phyloP scores from a whole-genome alignment of 1,140 invertebrate genomes.

The Lepidotrigona ventralis region DNA sequence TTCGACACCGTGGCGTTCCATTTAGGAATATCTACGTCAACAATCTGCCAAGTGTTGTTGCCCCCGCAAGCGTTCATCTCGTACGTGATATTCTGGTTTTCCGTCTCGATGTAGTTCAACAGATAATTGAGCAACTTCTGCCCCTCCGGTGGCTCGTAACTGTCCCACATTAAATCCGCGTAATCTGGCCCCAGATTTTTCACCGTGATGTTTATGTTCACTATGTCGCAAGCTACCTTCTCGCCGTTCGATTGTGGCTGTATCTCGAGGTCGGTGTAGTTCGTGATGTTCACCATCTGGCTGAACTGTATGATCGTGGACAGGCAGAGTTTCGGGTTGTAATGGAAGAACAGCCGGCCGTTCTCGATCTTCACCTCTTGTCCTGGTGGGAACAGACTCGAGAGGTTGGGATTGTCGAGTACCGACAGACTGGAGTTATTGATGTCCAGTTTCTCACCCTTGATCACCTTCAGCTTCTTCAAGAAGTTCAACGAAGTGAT shows the following conservation, averaged over 20 bases:
- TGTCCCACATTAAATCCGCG: conserved; percentile 80
- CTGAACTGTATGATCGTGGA: conserved; percentile 84
- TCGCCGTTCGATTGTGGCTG: conserved; percentile 86
- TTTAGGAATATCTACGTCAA: conserved; percentile 67
- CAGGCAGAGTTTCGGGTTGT: conserved; percentile 88
- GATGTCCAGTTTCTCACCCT: conserved; percentile 79
- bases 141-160: conserved; percentile 73
- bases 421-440: conserved; percentile 81
- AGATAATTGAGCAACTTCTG: conserved; percentile 82
- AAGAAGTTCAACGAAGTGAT: conserved; percentile 84
- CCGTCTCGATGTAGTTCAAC: conserved; percentile 82
- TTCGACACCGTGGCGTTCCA: conserved; percentile 54
- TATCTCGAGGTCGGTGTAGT: conserved; percentile 80
- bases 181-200: conserved; percentile 69
- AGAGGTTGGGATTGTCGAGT: conserved; percentile 77
- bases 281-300: conserved; percentile 70
- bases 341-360: conserved; percentile 86
- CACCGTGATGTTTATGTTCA: conserved; percentile 78
- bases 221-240: conserved; percentile 83
- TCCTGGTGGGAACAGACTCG: conserved; percentile 57
- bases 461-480: conserved; percentile 81
- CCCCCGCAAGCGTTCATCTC: conserved; percentile 67
- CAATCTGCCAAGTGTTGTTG: conserved; percentile 69
- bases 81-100: conserved; percentile 79
- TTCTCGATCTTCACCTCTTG: conserved; percentile 81